Evolutionary conservation across 64 coral and sea anemone genomes (phyloP).

Genomic region (Porites australiensis): DNA sequence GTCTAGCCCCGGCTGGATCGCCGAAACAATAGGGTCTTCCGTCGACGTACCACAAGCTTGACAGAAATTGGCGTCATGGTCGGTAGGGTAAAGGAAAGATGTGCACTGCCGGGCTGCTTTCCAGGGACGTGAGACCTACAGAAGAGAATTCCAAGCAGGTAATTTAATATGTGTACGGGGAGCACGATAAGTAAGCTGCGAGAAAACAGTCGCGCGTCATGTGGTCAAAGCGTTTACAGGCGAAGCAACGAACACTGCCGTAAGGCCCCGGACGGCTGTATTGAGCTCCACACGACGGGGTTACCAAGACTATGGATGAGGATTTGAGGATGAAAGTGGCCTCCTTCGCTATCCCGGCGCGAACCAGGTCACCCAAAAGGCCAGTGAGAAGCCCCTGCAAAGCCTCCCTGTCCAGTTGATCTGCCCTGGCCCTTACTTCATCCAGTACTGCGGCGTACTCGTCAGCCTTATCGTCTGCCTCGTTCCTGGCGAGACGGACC

Average conservation of each 20-base stretch:
- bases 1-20: background rate
- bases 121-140: conserved; percentile 35
- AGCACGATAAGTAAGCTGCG: conserved; percentile 13
- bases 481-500: conserved; percentile 15
- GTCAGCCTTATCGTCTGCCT: conserved; percentile 20
- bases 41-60: conserved; percentile 41
- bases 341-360: conserved; percentile 51
- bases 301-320: background rate
- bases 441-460: background rate
- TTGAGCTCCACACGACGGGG: background rate
- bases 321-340: conserved; percentile 17
- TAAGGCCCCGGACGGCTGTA: background rate
- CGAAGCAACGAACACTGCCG: background rate
- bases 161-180: background rate
- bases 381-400: conserved; percentile 17
- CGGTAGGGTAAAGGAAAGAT: conserved; percentile 20
- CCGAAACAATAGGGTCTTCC: background rate
- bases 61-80: conserved; percentile 9
- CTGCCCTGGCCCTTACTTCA: conserved; percentile 1
- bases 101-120: conserved; percentile 20
- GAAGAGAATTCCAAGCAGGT: background rate
- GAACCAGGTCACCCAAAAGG: conserved; percentile 46
- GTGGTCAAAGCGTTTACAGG: conserved; percentile 23
- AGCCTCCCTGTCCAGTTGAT: background rate
- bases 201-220: conserved; percentile 8